Base-by-base conservation (phyloP, 1,140 invertebrate genomes). In the Eubasilissa regina region DNA sequence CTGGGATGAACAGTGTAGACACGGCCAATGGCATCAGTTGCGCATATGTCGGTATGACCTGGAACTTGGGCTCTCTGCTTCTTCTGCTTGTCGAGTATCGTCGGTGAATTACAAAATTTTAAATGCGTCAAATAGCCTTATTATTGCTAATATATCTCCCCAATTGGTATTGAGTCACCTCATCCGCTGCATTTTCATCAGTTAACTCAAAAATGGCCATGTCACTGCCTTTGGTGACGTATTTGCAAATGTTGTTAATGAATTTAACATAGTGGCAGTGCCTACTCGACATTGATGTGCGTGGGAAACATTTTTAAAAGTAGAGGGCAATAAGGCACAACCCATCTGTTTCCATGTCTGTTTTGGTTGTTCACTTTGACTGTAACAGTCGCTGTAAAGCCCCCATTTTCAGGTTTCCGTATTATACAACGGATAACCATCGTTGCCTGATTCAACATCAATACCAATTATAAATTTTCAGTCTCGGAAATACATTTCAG, bases 281-380 rank as follows among this genome's bases (percentile, higher is more conserved):
- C n/a, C n/a, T n/a, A 87, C 84, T 91, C 87, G 13, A 90, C 87
- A 80, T 91, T 91, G 48, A 89, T 86, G 81, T 90, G 89, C 53
- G 87, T 84, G 75, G 90, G 85, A 79, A 86, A 92, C 66, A 83
- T 89, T 84, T 87, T 86, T 10, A 82, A 86, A 12, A 92, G 84
- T 9, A 90, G 77, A n/a, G 88, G 87, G 79, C 86, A 89, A 85
- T 91, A 91, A 75, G 89, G 90, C 43, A 91, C 90, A 75, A 91
- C 83, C 88, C 87, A 91, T 48, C 85, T 70, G 81, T 12, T 35
- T 86, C 68, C 77, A 86, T 85, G 56, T 11, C 80, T 47, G 15
- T 76, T 66, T 76, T 55, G 15, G 11, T 35, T 35, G 6, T 35
- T 35, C 6, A 35, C 6, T 6, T 35, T 35, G 44, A 43, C 45